Conservation (phyloP, 2,888 invertebrate genomes). For the Steromphala cineraria region DNA sequence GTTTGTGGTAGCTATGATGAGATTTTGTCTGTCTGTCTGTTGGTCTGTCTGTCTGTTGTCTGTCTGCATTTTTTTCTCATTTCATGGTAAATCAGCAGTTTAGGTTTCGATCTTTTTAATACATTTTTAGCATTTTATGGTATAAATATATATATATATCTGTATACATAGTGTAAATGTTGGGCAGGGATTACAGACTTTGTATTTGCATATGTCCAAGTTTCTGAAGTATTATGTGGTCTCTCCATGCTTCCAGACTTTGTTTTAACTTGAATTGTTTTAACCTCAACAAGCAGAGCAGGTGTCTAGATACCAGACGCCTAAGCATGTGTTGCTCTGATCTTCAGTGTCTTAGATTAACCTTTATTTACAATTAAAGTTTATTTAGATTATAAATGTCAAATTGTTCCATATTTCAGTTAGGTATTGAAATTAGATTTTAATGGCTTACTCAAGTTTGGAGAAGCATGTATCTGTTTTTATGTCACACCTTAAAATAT, state of each 20-base stretch:
- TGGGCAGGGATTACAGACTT: conserved; percentile 8
- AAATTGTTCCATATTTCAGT: no score
- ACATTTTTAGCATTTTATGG: conserved; percentile 15
- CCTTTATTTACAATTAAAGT: no score
- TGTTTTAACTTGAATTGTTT: neutral
- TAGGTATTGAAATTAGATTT: no score
- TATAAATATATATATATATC: neutral
- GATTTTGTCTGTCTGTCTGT: conserved; percentile 6
- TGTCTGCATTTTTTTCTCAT: neutral
- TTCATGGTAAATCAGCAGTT: neutral
- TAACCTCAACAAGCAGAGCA: neutral
- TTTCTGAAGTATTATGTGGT: conserved; percentile 13
- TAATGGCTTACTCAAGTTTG: no score
- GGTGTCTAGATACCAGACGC: no score
- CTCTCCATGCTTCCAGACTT: neutral
- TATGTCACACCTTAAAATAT: no score
- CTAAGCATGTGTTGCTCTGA: no score
- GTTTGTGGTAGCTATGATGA: neutral
- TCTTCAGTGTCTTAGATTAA: no score
- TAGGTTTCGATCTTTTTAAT: neutral
- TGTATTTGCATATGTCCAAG: neutral
- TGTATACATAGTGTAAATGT: conserved; percentile 16
- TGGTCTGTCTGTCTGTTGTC: conserved; percentile 9
- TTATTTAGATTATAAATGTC: no score
- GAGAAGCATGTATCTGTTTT: no score